Conservation (phyloP, 2,888 invertebrate genomes). For the Abscondita cerata region DNA sequence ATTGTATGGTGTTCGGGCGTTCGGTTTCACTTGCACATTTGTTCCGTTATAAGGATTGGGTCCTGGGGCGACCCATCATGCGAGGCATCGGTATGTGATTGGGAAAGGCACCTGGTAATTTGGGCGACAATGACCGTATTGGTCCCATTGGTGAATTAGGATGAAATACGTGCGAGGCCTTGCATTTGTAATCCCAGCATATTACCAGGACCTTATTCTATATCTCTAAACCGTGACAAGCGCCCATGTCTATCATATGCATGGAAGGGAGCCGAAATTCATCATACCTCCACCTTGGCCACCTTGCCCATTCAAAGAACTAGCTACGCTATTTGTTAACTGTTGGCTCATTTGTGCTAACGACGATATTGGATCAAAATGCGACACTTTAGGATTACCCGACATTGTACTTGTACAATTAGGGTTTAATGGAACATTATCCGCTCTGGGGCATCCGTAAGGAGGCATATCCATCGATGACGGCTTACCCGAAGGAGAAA, state of each 20-base stretch:
- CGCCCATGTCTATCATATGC: conserved; percentile 59
- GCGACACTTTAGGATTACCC: conserved; percentile 69
- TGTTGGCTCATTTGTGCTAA: conserved; percentile 95
- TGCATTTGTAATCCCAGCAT: conserved; percentile 57
- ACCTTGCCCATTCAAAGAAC: conserved; percentile 65
- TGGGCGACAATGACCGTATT: conserved; percentile 68
- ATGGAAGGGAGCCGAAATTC: conserved; percentile 64
- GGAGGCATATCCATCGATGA: conserved; percentile 55
- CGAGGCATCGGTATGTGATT: conserved; percentile 61
- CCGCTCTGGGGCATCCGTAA: conserved; percentile 61
- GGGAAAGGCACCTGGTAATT: conserved; percentile 66
- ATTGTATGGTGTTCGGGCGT: conserved; percentile 98
- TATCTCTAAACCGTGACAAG: conserved; percentile 56
- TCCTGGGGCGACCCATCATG: conserved; percentile 70
- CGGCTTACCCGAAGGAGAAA: conserved; percentile 57
- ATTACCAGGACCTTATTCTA: conserved; percentile 52
- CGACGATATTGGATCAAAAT: conserved; percentile 93
- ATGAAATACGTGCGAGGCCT: conserved; percentile 57
- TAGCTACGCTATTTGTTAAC: conserved; percentile 77
- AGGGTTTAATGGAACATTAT: conserved; percentile 72
- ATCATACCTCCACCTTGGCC: conserved; percentile 62
- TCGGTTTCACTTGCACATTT: conserved; percentile 93
- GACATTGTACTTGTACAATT: conserved; percentile 65
- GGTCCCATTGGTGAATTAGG: conserved; percentile 52
- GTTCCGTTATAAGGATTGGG: conserved; percentile 74